A percentile compares a stretch with the other conserved stretches of the same genome.
These are phyloP conservation scores for Agapostemon virescens DNA, from an alignment of 2,888 invertebrate genomes.

Conservation along the genomic window DNA sequence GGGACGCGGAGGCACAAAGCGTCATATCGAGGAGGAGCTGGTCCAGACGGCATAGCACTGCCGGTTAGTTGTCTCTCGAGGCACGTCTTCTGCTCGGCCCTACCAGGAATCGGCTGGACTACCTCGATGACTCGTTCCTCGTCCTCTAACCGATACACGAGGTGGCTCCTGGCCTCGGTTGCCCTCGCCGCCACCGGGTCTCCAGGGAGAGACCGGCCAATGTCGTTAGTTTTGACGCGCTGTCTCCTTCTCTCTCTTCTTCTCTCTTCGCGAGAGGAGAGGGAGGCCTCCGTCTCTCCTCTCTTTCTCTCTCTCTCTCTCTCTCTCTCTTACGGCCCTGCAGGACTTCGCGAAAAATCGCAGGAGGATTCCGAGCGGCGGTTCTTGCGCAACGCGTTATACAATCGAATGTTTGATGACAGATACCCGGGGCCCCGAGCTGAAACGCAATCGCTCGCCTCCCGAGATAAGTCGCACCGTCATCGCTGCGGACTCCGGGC, in stretches of 20 bases:
- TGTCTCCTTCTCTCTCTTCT: conserved; percentile 46
- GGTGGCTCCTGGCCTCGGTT: conserved; percentile 61
- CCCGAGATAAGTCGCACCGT: conserved; percentile 27
- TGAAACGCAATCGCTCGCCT: conserved; percentile 4
- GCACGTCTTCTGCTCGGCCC: conserved; percentile 75
- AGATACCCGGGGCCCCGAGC: conserved; percentile 12
- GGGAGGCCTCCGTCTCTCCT: neutral
- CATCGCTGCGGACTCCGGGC: neutral
- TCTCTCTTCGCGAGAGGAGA: neutral
- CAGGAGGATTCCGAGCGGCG: conserved; percentile 39
- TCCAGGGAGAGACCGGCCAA: conserved; percentile 71
- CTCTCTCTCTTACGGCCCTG: neutral
- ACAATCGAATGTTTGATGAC: conserved; percentile 47
- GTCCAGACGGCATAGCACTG: conserved; percentile 72
- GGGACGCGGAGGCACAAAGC: conserved; percentile 60
- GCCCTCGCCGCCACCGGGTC: conserved; percentile 66
- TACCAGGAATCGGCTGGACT: conserved; percentile 77
- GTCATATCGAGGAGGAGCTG: conserved; percentile 70
- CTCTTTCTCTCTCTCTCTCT: neutral
- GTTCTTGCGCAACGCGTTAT: conserved; percentile 58
- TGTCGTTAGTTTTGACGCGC: conserved; percentile 75
- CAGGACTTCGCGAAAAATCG: conserved; percentile 37
- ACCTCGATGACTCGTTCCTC: conserved; percentile 75
- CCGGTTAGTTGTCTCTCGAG: conserved; percentile 78
- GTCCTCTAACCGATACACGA: conserved; percentile 68